Evolutionary conservation across 2,113 vertebrate species (phyloP), one percentile per base, ranked within the genome.

Genomic region (rabbit (Oryctolagus cuniculus)): DNA sequence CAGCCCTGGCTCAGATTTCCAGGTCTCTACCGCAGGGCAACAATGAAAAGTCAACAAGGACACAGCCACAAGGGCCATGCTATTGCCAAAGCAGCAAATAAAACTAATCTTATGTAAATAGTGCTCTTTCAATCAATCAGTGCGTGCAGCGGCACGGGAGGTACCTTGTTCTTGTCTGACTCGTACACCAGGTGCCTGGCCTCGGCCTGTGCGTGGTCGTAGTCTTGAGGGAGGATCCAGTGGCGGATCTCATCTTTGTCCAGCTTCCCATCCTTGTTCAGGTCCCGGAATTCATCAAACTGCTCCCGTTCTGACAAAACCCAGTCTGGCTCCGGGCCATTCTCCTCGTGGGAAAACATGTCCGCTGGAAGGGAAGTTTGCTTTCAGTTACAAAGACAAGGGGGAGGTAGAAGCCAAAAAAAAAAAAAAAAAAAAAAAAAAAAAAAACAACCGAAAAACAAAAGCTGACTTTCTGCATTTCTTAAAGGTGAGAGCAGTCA

Each of bases 221-320:
- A 99, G 97, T 99, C 99, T 49, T 99, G 99, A 3, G 99, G 99
- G 89, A 99, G 99, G 96, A 99, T 99, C 99, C 99, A 99, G 91
- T 99, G 99, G 64, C 98, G 99, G 97, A 99, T 99, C 97, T 99
- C 99, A 0, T 99, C 99, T 97, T 98, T 98, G 97, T 99, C 99
- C 99, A 99, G 99, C 96, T 99, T 99, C 15, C 99, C 99, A 1
- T 99, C 99, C 97, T 99, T 99, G 98, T 99, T 99, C 92, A 99
- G 97, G 95, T 99, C 99, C 90, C 99, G 98, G 97, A 99, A 99
- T 98, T 99, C 99, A 25, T 98, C 98, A 91, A 99, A 99, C 97
- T 99, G 99, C 83, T 99, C 99, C 80, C 99, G 98, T 92, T 99
- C 99, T 0, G 99, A 99, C 89, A 98, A 97, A 69, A 99, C 99